Conservation (phyloP, 1,140 invertebrate species). For the Xylocopa sonorina region DNA sequence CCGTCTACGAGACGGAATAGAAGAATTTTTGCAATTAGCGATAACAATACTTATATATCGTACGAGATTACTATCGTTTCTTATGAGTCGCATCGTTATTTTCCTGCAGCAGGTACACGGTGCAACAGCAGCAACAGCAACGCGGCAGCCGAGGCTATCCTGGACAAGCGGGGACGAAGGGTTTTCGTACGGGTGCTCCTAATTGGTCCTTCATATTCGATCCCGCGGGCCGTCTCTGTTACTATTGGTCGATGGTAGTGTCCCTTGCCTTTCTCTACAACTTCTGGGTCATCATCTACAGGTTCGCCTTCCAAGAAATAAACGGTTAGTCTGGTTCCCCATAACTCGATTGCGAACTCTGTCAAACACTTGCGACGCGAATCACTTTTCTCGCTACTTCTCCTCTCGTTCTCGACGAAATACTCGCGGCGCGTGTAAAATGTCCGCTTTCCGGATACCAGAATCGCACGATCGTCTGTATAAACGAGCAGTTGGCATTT, state of each 20-base stretch:
- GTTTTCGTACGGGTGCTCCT: constrained; percentile 83
- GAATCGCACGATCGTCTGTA: no score
- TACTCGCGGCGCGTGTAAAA: no score
- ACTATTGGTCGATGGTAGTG: constrained; percentile 98
- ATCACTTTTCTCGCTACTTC: no score
- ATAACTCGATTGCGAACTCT: neutral
- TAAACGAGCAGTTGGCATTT: no score
- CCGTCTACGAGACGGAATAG: neutral
- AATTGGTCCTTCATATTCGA: constrained; percentile 97
- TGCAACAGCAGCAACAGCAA: constrained; percentile 80
- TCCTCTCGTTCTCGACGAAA: no score
- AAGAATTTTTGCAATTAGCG: neutral
- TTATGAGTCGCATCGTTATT: neutral
- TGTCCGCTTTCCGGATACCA: no score
- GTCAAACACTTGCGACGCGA: no score
- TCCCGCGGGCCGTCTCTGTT: constrained; percentile 94
- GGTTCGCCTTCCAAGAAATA: constrained; percentile 97
- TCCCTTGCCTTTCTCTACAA: constrained; percentile 99
- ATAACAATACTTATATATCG: neutral
- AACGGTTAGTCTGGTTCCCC: constrained; percentile 85
- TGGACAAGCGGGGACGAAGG: constrained; percentile 75
- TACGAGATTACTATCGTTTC: neutral
- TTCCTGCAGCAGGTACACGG: constrained; percentile 75
- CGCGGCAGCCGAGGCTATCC: constrained; percentile 79
- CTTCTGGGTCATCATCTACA: constrained; percentile 99